Evolutionary conservation across 2,797 vertebrate genomes (phyloP).

Genomic region (Falco cherrug): DNA sequence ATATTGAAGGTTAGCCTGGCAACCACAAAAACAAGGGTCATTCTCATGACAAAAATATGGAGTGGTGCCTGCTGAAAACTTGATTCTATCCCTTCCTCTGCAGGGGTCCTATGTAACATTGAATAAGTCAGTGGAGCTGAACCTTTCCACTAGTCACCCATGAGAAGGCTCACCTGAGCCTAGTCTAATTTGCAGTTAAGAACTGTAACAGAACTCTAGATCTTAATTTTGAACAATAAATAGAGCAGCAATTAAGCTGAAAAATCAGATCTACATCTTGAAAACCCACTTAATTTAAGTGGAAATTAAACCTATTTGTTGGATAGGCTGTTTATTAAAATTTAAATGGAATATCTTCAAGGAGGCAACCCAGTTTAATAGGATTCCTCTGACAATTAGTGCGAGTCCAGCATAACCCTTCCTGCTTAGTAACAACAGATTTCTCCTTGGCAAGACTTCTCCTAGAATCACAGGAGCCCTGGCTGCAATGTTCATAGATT

Average conservation of each 20-base stretch:
- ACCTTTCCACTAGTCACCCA: neutral
- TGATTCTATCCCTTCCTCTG: neutral
- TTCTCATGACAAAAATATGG: neutral
- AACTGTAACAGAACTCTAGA: neutral
- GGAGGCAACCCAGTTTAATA: neutral
- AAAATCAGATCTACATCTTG: neutral
- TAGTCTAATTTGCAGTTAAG: neutral
- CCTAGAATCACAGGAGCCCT: neutral
- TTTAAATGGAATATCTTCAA: neutral
- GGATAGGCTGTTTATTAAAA: neutral
- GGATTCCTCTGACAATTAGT: neutral
- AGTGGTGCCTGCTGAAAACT: neutral
- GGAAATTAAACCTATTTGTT: neutral
- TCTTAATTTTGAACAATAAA: neutral
- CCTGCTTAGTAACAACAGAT: neutral
- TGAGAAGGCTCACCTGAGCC: neutral
- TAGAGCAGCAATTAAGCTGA: neutral
- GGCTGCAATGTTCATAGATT: neutral
- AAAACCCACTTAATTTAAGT: neutral
- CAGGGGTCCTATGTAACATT: neutral
- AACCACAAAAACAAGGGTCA: neutral
- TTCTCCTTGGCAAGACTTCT: neutral
- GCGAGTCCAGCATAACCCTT: neutral
- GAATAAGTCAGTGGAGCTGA: neutral
- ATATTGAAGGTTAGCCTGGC: neutral